phyloP scores from a whole-genome alignment of 2,888 invertebrate genomes.

The Eupithecia dodoneata region DNA sequence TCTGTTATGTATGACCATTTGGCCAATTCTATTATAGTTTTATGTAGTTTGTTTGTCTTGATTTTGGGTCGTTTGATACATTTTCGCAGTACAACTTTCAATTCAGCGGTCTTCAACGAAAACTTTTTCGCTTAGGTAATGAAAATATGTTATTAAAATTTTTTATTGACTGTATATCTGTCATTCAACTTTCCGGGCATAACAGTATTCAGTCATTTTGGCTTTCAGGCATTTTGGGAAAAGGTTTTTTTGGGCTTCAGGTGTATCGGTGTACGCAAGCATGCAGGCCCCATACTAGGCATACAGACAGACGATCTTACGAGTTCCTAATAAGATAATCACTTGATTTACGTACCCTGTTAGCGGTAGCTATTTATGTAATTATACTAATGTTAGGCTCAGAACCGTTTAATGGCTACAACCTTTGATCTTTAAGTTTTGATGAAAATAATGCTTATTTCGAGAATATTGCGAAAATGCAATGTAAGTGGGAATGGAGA shows the following conservation, averaged over 20 bases:
- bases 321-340: slow-evolving; percentile 40
- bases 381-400: slow-evolving; percentile 42
- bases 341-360: slow-evolving; percentile 44
- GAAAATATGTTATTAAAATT: no score
- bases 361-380: slow-evolving; percentile 39
- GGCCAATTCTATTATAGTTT: not conserved
- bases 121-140: not conserved
- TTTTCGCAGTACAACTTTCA: not conserved
- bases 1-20: no score
- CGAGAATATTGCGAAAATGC: slow-evolving; percentile 28
- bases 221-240: no score
- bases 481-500: slow-evolving; percentile 24
- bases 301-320: slow-evolving; percentile 29
- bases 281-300: not conserved
- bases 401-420: slow-evolving; percentile 40
- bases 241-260: no score
- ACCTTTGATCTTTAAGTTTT: slow-evolving; percentile 42
- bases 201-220: no score
- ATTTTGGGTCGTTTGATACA: not conserved
- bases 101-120: not conserved
- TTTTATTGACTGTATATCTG: no score
- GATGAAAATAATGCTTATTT: slow-evolving; percentile 33
- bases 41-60: no score
- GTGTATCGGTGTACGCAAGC: no score
- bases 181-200: no score